phyloP scores from a whole-genome alignment of 2,888 invertebrate species.

The Pachymerium ferrugineum region DNA sequence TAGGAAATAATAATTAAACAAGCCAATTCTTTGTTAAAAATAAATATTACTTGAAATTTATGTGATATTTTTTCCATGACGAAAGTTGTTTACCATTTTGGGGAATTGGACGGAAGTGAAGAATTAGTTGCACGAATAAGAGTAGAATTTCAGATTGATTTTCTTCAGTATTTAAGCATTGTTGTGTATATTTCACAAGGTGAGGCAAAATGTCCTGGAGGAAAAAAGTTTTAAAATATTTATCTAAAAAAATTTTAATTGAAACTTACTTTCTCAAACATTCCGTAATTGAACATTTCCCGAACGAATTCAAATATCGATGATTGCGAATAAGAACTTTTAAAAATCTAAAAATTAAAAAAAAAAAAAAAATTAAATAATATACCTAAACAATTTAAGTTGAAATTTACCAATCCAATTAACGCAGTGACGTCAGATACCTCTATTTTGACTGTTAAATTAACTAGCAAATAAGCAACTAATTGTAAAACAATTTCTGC shows the following conservation, averaged over 20 bases:
- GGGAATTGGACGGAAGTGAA: constrained; percentile 29
- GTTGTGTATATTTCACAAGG: background rate
- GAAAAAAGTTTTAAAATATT: background rate
- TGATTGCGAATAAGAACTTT: constrained; percentile 16
- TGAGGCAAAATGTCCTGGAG: constrained; percentile 18
- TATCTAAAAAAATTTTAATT: background rate
- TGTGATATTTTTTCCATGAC: constrained; percentile 31
- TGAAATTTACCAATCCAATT: background rate
- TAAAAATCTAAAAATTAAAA: constrained; percentile 43
- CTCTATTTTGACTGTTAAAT: background rate
- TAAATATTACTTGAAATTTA: constrained; percentile 30
- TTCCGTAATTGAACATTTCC: constrained; percentile 37
- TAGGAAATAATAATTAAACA: background rate
- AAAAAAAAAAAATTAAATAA: constrained; percentile 30
- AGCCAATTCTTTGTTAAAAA: background rate
- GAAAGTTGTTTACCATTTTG: constrained; percentile 12
- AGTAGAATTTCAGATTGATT: background rate
- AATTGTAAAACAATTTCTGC: background rate
- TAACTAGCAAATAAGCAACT: background rate
- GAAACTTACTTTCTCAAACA: constrained; percentile 40
- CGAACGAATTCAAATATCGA: constrained; percentile 32
- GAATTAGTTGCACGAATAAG: constrained; percentile 20
- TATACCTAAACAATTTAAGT: constrained; percentile 44
- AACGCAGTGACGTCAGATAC: background rate
- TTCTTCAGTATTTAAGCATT: background rate